Conservation (phyloP, 2,113 vertebrate genomes). For the Nansenia antarctica region DNA sequence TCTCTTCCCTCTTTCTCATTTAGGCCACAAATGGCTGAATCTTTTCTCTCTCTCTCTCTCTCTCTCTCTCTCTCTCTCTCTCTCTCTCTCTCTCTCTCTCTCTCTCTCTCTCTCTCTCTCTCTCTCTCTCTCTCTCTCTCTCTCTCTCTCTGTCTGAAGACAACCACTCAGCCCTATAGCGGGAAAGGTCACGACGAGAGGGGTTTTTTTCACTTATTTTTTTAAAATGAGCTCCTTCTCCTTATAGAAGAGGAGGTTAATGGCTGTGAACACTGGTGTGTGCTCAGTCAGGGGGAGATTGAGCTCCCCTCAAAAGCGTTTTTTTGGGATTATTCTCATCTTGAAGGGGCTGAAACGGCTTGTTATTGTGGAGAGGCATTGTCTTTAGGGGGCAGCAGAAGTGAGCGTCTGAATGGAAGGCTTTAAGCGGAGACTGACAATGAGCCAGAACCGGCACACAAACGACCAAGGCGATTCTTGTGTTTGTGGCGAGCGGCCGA, state of each 20-base stretch:
- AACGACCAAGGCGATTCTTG: neutral
- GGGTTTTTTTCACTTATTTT: constrained; percentile 21
- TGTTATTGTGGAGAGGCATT: constrained; percentile 63
- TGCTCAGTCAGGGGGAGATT: constrained; percentile 53
- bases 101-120: neutral
- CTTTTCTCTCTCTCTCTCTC: constrained; percentile 12
- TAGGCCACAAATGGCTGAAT: constrained; percentile 64
- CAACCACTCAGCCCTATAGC: neutral
- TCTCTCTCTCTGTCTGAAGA: neutral
- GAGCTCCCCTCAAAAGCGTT: constrained; percentile 70
- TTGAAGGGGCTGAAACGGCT: constrained; percentile 54
- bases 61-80: neutral
- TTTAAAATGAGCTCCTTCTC: constrained; percentile 64
- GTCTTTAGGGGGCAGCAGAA: constrained; percentile 78
- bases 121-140: neutral
- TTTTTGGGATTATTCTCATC: constrained; percentile 74
- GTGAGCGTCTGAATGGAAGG: constrained; percentile 66
- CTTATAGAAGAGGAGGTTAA: constrained; percentile 71
- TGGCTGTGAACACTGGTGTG: constrained; percentile 63
- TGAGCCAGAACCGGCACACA: constrained; percentile 34
- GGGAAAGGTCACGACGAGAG: too few relatives aligned
- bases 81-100: neutral
- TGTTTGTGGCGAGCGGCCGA: neutral
- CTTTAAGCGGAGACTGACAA: constrained; percentile 66
- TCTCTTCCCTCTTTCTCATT: constrained; percentile 46